Evolutionary conservation across 2,797 vertebrate genomes (phyloP).

Genomic region (Rhynchotus rufescens): DNA sequence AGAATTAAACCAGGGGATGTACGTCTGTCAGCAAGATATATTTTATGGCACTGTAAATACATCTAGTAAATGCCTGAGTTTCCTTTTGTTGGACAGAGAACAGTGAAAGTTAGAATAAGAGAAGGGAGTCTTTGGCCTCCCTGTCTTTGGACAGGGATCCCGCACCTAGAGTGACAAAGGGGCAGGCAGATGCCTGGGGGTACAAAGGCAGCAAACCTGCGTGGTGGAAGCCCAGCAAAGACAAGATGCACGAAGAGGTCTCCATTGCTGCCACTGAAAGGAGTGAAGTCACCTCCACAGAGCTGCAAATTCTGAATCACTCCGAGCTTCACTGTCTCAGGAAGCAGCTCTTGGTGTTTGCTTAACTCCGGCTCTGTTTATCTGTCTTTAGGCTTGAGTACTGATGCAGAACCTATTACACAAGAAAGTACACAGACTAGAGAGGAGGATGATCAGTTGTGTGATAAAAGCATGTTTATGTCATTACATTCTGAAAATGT

Average conservation of each 20-base stretch:
- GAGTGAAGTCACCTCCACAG: not conserved
- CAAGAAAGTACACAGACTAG: not conserved
- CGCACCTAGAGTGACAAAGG: not conserved
- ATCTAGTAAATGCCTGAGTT: not conserved
- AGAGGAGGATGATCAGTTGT: not conserved
- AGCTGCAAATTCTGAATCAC: not conserved
- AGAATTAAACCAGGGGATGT: not conserved
- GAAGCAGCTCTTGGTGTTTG: not conserved
- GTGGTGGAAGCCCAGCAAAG: not conserved
- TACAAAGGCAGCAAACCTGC: not conserved
- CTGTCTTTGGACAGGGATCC: not conserved
- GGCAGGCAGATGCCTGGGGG: not conserved
- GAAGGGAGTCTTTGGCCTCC: not conserved
- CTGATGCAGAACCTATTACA: not conserved
- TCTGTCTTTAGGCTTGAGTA: not conserved
- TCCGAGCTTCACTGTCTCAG: accelerated
- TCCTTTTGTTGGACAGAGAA: not conserved
- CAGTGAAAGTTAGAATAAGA: not conserved
- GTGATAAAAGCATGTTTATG: not conserved
- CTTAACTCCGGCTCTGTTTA: not conserved
- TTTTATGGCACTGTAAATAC: conserved; percentile 20
- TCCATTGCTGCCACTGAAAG: not conserved
- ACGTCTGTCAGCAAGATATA: not conserved
- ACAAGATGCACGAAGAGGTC: not conserved
- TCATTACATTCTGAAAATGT: not conserved